phyloP scores from a whole-genome alignment of 2,888 invertebrate species.

The Petrophora chlorosata region DNA sequence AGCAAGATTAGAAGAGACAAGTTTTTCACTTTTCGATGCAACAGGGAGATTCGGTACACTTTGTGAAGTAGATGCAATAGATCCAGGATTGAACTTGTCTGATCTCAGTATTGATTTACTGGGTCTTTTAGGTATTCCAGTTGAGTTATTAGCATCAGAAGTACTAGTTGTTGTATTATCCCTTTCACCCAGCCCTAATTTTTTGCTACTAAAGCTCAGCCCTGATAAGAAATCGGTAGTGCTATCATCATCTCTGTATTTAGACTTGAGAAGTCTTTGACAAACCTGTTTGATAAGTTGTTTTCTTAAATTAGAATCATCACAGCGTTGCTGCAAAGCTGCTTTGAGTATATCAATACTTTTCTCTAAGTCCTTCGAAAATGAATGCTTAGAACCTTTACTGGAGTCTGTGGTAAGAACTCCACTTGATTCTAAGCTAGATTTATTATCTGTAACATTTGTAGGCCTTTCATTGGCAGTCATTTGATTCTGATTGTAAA shows the following conservation, averaged over 20 bases:
- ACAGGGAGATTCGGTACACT: conserved; percentile 71
- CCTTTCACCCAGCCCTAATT: conserved; percentile 45
- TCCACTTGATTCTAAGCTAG: conserved; percentile 74
- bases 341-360: conserved; percentile 84
- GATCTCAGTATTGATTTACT: conserved; percentile 71
- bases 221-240: conserved; percentile 76
- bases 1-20: conserved; percentile 41
- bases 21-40: conserved; percentile 53
- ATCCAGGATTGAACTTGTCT: conserved; percentile 66
- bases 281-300: conserved; percentile 86
- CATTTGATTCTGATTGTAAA: conserved; percentile 81
- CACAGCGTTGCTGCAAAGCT: conserved; percentile 83
- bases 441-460: conserved; percentile 65
- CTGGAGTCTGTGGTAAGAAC: conserved; percentile 70
- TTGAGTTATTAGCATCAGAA: conserved; percentile 64
- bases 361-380: conserved; percentile 85
- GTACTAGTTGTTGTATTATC: conserved; percentile 68
- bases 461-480: conserved; percentile 46
- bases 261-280: conserved; percentile 82
- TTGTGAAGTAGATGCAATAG: conserved; percentile 71
- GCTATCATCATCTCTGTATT: conserved; percentile 84
- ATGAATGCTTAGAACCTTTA: conserved; percentile 66
- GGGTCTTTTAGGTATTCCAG: conserved; percentile 55
- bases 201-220: conserved; percentile 64
- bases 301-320: conserved; percentile 84